Evolutionary conservation across 2,888 invertebrate species (phyloP).

Genomic region (Cheilosia vulpina): DNA sequence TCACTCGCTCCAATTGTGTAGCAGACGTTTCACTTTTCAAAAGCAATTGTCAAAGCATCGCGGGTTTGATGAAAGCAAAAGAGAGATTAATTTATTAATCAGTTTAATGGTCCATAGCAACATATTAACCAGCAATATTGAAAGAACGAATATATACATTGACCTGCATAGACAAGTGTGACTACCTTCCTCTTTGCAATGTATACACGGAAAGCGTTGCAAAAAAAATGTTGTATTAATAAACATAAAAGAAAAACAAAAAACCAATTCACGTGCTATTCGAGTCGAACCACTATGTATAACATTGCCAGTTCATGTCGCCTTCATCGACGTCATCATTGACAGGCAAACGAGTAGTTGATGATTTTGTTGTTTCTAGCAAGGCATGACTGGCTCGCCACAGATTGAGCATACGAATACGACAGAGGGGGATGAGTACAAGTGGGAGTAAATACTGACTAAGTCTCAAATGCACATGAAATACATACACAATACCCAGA

Average conservation of each 20-base stretch:
- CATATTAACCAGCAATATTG: conserved; percentile 12
- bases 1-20: conserved; percentile 40
- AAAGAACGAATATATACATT: conserved; percentile 7
- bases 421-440: not conserved
- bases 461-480: conserved; percentile 62
- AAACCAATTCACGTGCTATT: conserved; percentile 58
- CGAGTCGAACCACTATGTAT: conserved; percentile 17
- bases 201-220: not conserved
- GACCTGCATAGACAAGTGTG: conserved; percentile 38
- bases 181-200: conserved; percentile 4
- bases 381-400: conserved; percentile 58
- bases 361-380: conserved; percentile 25
- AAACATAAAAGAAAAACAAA: not conserved
- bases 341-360: conserved; percentile 36
- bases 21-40: conserved; percentile 55
- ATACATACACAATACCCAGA: conserved; percentile 44
- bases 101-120: conserved; percentile 42
- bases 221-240: conserved; percentile 15
- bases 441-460: conserved; percentile 46
- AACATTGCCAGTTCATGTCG: conserved; percentile 14
- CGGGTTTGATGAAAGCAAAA: not conserved
- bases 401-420: not conserved
- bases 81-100: not conserved
- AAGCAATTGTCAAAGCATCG: conserved; percentile 31
- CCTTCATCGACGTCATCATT: conserved; percentile 64